phyloP scores from a whole-genome alignment of 2,113 vertebrate species.

The Mobula birostris region DNA sequence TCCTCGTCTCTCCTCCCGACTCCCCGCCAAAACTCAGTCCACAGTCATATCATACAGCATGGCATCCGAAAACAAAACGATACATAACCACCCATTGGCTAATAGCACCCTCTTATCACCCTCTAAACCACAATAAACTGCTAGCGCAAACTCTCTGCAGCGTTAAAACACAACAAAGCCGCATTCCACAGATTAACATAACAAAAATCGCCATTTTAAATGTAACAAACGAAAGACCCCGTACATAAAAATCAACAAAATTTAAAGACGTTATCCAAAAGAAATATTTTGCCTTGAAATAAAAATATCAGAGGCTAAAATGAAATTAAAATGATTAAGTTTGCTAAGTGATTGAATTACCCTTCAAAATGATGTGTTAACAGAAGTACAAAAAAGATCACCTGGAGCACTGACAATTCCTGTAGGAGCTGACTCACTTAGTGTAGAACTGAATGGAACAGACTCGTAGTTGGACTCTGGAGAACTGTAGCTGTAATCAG shows the following conservation, averaged over 20 bases:
- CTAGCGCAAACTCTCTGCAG: too few relatives aligned
- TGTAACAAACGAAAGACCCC: too few relatives aligned
- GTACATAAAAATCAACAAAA: neutral
- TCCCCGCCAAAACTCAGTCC: too few relatives aligned
- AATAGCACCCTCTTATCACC: too few relatives aligned
- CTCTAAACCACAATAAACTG: too few relatives aligned
- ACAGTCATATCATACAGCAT: too few relatives aligned
- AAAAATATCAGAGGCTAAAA: neutral
- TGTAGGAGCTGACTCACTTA: slow-evolving; percentile 67
- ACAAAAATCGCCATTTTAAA: too few relatives aligned
- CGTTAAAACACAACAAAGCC: too few relatives aligned
- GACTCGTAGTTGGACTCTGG: slow-evolving; percentile 52
- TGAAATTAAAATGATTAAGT: neutral
- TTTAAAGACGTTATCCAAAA: neutral
- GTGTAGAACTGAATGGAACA: slow-evolving; percentile 64
- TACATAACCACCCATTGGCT: too few relatives aligned
- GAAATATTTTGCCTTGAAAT: neutral
- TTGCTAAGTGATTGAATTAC: neutral
- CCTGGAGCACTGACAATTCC: slow-evolving; percentile 58
- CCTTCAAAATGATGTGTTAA: neutral
- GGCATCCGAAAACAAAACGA: too few relatives aligned
- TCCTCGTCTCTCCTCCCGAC: too few relatives aligned
- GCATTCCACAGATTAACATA: too few relatives aligned
- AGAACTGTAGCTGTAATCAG: slow-evolving; percentile 51
- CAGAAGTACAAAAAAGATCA: slow-evolving; percentile 50